Evolutionary conservation across 2,113 vertebrate genomes (phyloP).

Genomic region (Grantiella picta): DNA sequence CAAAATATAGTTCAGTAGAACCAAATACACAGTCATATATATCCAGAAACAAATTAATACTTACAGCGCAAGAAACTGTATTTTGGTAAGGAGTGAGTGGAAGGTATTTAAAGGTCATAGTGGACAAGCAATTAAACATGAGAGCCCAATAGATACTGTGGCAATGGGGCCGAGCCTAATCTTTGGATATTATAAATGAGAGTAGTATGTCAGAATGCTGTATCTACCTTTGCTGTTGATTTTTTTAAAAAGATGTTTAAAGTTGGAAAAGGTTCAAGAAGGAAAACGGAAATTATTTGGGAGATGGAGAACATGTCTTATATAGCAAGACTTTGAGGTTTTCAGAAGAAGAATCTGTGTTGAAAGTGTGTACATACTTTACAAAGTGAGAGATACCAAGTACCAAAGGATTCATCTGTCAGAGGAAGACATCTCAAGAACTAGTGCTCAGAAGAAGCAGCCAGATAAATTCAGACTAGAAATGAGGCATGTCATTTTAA

Average conservation of each 20-base stretch:
- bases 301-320: neutral
- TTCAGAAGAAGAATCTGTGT: neutral
- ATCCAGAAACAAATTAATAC: neutral
- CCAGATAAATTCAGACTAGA: neutral
- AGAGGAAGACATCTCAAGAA: neutral
- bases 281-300: neutral
- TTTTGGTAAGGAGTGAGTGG: neutral
- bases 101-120: neutral
- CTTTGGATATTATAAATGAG: neutral
- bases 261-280: neutral
- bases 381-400: neutral
- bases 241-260: neutral
- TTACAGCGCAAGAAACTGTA: neutral
- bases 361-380: neutral
- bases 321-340: neutral
- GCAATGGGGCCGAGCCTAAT: neutral
- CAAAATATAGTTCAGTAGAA: neutral
- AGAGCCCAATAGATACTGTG: neutral
- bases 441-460: neutral
- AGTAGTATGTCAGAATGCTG: neutral
- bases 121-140: neutral
- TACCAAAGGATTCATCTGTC: neutral
- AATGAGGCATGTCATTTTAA: neutral
- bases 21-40: neutral
- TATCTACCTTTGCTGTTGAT: neutral